Base-by-base conservation (phyloP, 2,113 vertebrate genomes). In the Nerophis lumbriciformis region DNA sequence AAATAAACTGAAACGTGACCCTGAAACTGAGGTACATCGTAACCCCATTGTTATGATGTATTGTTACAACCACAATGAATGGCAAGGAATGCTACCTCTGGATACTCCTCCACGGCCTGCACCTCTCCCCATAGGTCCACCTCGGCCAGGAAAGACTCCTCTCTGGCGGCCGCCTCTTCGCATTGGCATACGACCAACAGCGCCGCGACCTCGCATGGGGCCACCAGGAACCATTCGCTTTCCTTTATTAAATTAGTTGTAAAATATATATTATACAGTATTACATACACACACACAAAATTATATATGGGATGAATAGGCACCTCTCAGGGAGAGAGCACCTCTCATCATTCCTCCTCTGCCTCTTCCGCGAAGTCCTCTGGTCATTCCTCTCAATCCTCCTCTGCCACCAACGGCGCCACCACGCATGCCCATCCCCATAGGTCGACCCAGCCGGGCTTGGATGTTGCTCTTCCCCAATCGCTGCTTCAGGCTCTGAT, bases 381-480 rank as follows among this genome's bases (percentile, higher is more conserved):
- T 87, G 6, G 88, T 84, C 73, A 96, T 74, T 2, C 95, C 95
- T 1, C 95, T 88, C 85, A 94, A 89, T 14, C 90, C 92, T 81
- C 94, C 92, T 68, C 95, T 87, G 48, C 91, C 93, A 19, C 90
- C 93, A 8, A 85, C 57, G 0, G 83, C 80, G 42, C 94, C 96
- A 19, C 95, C 95, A 0, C 94, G 92, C 72, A 92, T 84, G 37
- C 96, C 80, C 35, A 89, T 1, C 16, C 94, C 95, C 0, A 93
- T 79, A 0, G 96, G 97, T 14, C 97, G 91, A 69, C 97, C 97
- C 72, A 99, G 85, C 6, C 97, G 87, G 4, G 97, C 97, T 87
- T 99, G 97, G 80, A 99, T 98, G 89, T 97, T 99, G 80, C 95
- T 94, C 81, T 97, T 98, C 15, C 97, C 97, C 63, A 98, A 92